These are phyloP conservation scores for Heliconius congener DNA, from an alignment of 1,140 invertebrate species.

Conservation along the genomic window DNA sequence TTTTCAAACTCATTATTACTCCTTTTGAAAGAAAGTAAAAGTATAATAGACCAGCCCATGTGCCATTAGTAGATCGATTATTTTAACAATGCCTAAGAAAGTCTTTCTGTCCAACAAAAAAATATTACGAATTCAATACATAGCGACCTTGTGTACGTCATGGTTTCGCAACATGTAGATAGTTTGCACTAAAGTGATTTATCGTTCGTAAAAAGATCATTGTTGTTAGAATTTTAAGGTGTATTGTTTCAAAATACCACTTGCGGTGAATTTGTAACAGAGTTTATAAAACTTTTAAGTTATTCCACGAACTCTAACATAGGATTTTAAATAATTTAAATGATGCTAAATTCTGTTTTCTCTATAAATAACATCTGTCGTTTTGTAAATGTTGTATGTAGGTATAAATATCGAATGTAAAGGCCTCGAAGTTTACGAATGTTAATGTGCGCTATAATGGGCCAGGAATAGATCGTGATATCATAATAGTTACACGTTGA, in stretches of 20 bases:
- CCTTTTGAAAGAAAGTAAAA: conserved; percentile 72
- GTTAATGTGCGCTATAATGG: conserved; percentile 55
- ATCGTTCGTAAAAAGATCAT: conserved; percentile 55
- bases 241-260: conserved; percentile 70
- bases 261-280: conserved; percentile 69
- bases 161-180: conserved; percentile 69
- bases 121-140: conserved; percentile 46
- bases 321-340: conserved; percentile 16
- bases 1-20: conserved; percentile 60
- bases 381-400: conserved; percentile 29
- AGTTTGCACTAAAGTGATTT: conserved; percentile 68
- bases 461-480: conserved; percentile 69
- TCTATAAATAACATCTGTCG: conserved; percentile 34
- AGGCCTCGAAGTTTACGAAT: conserved; percentile 58
- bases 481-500: conserved; percentile 54
- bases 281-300: conserved; percentile 31
- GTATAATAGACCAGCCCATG: conserved; percentile 59
- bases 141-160: conserved; percentile 53
- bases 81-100: conserved; percentile 59
- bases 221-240: conserved; percentile 53
- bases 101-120: conserved; percentile 51
- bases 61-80: conserved; percentile 73
- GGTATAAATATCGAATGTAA: conserved; percentile 50
- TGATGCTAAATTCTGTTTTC: conserved; percentile 10
- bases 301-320: conserved; percentile 17